Conservation (phyloP, 2,113 vertebrate genomes). For the Oenanthe oenanthe region DNA sequence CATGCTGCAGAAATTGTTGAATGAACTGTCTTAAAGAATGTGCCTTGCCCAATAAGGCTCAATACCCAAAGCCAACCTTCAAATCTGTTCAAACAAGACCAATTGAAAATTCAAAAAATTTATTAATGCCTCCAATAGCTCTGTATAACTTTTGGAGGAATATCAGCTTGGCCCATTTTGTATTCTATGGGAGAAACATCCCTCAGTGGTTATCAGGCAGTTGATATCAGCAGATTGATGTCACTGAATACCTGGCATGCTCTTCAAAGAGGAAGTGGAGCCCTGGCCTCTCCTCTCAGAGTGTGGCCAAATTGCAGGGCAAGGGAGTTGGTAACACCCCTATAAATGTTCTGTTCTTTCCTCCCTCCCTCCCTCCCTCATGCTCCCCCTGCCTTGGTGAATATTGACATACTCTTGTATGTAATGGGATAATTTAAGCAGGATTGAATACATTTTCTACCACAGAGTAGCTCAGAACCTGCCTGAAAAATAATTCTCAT, state of each 20-base stretch:
- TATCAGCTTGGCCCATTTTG: neutral
- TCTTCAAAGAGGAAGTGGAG: neutral
- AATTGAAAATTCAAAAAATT: neutral
- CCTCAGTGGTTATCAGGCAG: neutral
- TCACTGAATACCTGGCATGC: neutral
- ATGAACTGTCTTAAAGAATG: neutral
- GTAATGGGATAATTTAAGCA: neutral
- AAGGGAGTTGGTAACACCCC: neutral
- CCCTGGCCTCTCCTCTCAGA: neutral
- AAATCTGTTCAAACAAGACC: neutral
- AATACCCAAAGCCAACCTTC: neutral
- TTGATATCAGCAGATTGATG: neutral
- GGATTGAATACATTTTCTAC: neutral
- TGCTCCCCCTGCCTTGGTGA: neutral
- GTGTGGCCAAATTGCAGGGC: neutral
- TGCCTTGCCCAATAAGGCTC: neutral
- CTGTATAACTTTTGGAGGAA: neutral
- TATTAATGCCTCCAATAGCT: neutral
- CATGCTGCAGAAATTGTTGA: neutral
- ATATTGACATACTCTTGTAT: neutral
- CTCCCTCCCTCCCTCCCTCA: neutral
- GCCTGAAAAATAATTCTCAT: neutral
- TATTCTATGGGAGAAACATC: neutral
- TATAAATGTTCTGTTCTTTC: neutral
- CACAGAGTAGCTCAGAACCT: neutral